Percentiles rank a stretch among this genome's conserved stretches.
These are phyloP conservation scores for Dipodomys merriami DNA, from an alignment of 2,113 vertebrate genomes.

Conservation along the genomic window DNA sequence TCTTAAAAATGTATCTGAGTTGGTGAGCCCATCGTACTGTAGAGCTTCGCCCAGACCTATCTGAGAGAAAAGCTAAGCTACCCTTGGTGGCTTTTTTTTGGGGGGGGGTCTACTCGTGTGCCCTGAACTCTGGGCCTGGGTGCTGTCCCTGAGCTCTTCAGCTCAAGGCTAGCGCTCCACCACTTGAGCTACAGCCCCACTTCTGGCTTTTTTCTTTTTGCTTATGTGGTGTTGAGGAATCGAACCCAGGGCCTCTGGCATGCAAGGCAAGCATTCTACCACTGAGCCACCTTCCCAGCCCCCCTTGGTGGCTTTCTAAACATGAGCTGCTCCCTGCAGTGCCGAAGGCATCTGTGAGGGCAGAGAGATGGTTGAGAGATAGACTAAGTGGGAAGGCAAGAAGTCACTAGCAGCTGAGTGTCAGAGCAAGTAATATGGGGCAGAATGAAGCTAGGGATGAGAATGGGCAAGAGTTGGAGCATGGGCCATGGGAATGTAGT, in stretches of 20 bases:
- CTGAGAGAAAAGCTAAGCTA: background rate
- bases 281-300: no score
- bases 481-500: background rate
- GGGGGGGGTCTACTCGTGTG: no score
- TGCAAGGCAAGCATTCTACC: no score
- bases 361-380: background rate
- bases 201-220: no score
- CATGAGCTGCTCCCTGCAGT: background rate
- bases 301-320: no score
- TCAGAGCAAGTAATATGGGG: background rate
- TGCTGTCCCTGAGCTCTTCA: no score
- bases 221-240: no score
- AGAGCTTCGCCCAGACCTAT: background rate
- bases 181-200: no score
- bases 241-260: no score
- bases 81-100: background rate
- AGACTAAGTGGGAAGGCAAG: background rate
- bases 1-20: background rate
- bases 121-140: no score
- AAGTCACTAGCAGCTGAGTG: background rate
- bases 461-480: background rate
- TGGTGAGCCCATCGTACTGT: background rate
- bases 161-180: no score
- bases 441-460: background rate
- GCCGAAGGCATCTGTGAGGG: background rate